phyloP scores from a whole-genome alignment of 2,797 vertebrate genomes.

The Antrozous pallidus region DNA sequence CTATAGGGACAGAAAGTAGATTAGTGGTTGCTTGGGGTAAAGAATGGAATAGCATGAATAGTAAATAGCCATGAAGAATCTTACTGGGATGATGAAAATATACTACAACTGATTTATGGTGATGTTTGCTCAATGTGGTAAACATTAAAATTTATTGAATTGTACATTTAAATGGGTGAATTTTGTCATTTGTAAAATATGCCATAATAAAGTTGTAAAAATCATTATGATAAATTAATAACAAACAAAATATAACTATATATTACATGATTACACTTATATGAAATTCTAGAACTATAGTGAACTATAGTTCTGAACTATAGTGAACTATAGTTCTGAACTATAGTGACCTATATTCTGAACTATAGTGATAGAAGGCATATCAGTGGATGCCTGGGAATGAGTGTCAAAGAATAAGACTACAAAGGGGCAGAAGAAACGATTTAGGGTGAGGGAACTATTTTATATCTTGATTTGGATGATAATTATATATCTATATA shows the following conservation, averaged over 20 bases:
- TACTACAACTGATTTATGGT: not conserved
- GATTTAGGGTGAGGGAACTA: not conserved
- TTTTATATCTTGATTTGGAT: not conserved
- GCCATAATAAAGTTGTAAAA: conserved; percentile 2
- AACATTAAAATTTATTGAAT: not conserved
- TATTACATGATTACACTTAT: not conserved
- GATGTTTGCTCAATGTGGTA: not conserved
- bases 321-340: too few species aligned
- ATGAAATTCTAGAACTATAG: not conserved
- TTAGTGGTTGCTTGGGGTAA: not conserved
- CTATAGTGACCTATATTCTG: too few species aligned
- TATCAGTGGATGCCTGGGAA: not conserved
- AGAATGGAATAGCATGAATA: not conserved
- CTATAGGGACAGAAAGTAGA: not conserved
- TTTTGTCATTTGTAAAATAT: not conserved
- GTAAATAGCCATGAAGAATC: not conserved
- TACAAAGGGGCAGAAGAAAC: not conserved
- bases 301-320: too few species aligned
- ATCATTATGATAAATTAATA: not conserved
- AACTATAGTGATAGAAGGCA: not conserved
- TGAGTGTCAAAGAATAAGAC: not conserved
- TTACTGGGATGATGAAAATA: not conserved
- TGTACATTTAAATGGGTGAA: not conserved
- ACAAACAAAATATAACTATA: not conserved
- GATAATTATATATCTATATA: not conserved